Conservation (phyloP, 2,888 invertebrate genomes). For the Tenthredo livida region DNA sequence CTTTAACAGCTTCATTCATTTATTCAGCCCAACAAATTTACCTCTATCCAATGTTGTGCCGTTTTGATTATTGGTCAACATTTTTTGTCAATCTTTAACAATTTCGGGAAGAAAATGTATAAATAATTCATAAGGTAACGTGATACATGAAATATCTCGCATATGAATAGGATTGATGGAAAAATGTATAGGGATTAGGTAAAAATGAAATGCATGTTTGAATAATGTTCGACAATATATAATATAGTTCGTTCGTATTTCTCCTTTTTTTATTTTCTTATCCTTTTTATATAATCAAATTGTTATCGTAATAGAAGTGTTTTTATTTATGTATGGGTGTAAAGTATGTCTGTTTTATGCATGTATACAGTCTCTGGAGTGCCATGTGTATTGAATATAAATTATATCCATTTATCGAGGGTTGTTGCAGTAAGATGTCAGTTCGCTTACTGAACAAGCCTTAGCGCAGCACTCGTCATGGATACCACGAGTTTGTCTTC, state of each 20-base stretch:
- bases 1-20: not conserved
- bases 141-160: too few relatives aligned
- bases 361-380: not conserved
- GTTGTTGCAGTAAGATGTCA: constrained; percentile 73
- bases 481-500: constrained; percentile 73
- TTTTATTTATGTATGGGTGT: not conserved
- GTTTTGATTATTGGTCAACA: too few relatives aligned
- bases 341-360: not conserved
- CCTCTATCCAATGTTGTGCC: too few relatives aligned
- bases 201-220: too few relatives aligned
- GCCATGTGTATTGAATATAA: constrained; percentile 7
- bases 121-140: too few relatives aligned
- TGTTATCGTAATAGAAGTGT: not conserved
- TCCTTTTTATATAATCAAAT: constrained; percentile 5
- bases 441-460: constrained; percentile 73
- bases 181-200: too few relatives aligned
- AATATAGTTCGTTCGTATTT: not conserved
- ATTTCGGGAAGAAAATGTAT: too few relatives aligned
- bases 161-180: too few relatives aligned
- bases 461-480: constrained; percentile 78
- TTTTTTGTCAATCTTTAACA: too few relatives aligned
- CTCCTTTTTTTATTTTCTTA: not conserved
- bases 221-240: not conserved
- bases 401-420: too few relatives aligned
- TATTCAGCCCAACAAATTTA: not conserved